These are phyloP conservation scores for Neodiprion virginianus DNA, from an alignment of 1,140 invertebrate genomes.

Conservation along the genomic window DNA sequence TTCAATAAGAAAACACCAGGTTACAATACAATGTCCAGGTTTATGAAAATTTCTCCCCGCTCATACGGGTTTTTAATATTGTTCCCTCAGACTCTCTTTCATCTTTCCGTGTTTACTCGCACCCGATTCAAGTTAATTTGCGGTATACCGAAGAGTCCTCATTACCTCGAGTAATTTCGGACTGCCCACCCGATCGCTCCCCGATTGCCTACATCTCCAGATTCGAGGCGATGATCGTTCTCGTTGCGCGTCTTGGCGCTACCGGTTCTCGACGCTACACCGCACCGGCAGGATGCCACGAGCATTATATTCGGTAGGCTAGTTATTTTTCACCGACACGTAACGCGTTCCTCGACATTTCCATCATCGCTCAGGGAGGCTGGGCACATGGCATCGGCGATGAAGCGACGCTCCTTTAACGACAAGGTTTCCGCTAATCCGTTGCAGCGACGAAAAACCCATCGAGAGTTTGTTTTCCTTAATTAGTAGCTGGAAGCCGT, in stretches of 20 bases:
- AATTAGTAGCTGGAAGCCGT: no score
- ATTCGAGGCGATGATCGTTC: not conserved
- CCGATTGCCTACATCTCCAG: not conserved
- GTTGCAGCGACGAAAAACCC: no score
- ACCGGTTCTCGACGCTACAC: not conserved
- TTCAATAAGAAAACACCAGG: no score
- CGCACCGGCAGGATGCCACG: not conserved
- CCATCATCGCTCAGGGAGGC: no score
- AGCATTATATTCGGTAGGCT: not conserved
- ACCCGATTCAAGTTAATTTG: slow-evolving; percentile 2
- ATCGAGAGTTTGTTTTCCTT: no score
- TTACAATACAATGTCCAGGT: no score
- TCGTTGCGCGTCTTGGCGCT: not conserved
- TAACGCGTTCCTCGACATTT: no score
- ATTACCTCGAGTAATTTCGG: not conserved
- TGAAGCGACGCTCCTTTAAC: no score
- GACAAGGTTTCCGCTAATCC: no score
- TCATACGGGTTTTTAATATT: no score
- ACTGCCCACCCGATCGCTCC: not conserved
- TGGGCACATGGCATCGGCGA: no score
- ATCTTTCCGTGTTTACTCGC: slow-evolving; percentile 1
- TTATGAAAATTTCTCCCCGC: no score
- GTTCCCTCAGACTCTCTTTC: not conserved
- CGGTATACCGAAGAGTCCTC: slow-evolving; percentile 2
- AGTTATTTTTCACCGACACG: not conserved